A percentile compares a stretch with the other conserved stretches of the same genome.
These are phyloP conservation scores for Romanogobio albipinnatus DNA, from an alignment of 2,113 vertebrate genomes.

Conservation along the genomic window DNA sequence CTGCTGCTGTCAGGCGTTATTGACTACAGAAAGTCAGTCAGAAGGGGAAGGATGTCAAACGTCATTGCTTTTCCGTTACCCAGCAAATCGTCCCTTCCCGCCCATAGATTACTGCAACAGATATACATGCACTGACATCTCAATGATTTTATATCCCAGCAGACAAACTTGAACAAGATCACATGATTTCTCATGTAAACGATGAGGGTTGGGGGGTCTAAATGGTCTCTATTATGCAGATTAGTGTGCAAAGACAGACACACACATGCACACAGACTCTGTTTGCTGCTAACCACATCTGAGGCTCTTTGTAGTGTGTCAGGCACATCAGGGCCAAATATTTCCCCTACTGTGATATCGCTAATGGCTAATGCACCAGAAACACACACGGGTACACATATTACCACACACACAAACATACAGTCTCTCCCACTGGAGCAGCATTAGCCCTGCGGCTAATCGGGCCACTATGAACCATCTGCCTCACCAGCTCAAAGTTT, in stretches of 20 bases:
- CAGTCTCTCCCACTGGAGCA: not conserved
- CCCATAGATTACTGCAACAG: conserved; percentile 14
- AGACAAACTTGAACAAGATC: conserved; percentile 8
- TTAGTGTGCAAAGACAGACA: not conserved
- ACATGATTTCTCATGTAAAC: conserved; percentile 2
- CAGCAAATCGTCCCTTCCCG: not conserved
- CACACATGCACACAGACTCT: conserved; percentile 1
- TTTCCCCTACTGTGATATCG: conserved; percentile 20
- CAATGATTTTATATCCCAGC: not conserved
- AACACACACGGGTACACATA: conserved; percentile 43
- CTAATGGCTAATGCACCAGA: conserved; percentile 22
- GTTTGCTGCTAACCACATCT: conserved; percentile 1
- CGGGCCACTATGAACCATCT: conserved; percentile 20
- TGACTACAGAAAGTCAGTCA: conserved; percentile 20
- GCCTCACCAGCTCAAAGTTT: conserved; percentile 22
- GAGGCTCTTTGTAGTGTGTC: not conserved
- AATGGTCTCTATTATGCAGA: not conserved
- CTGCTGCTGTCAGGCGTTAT: conserved; percentile 14
- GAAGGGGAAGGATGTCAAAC: conserved; percentile 22
- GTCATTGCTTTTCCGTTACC: conserved; percentile 24
- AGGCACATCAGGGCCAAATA: conserved; percentile 2
- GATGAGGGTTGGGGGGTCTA: not conserved
- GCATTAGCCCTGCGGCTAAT: conserved; percentile 16
- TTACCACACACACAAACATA: conserved; percentile 32
- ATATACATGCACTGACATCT: conserved; percentile 5